Evolutionary conservation across 2,113 vertebrate species (phyloP).

Genomic region (Phainopepla nitens): DNA sequence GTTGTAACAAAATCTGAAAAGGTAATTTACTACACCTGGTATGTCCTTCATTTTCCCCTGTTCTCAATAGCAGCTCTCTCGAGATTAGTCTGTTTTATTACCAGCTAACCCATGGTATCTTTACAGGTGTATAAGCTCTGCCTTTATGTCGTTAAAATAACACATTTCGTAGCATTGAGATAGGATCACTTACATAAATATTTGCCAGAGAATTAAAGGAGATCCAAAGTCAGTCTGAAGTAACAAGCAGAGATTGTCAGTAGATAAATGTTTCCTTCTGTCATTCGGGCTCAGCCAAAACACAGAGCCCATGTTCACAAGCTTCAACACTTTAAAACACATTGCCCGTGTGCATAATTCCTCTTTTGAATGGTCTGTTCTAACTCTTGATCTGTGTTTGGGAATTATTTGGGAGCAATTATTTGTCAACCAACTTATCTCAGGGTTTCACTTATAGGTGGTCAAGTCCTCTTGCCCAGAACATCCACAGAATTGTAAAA

Average conservation of each 20-base stretch:
- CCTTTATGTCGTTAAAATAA: not conserved
- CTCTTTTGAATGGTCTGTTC: not conserved
- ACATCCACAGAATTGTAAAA: not conserved
- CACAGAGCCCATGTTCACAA: not conserved
- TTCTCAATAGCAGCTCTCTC: not conserved
- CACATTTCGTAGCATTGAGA: not conserved
- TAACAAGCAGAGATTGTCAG: not conserved
- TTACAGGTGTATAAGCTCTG: not conserved
- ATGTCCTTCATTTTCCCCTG: not conserved
- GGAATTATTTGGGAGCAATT: not conserved
- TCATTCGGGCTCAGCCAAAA: not conserved
- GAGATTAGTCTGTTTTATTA: not conserved
- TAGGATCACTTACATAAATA: not conserved
- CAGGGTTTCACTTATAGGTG: not conserved
- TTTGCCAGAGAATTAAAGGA: not conserved
- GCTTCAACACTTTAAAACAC: not conserved
- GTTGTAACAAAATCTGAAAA: not conserved
- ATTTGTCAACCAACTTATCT: not conserved
- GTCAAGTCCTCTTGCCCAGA: not conserved
- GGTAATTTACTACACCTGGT: not conserved
- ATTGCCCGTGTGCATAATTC: not conserved
- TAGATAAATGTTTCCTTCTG: not conserved
- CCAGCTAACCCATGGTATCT: not conserved
- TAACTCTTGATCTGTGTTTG: not conserved
- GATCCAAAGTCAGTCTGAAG: not conserved